Base-by-base conservation (phyloP, 2,797 vertebrate genomes). In the Danio tinwini region DNA sequence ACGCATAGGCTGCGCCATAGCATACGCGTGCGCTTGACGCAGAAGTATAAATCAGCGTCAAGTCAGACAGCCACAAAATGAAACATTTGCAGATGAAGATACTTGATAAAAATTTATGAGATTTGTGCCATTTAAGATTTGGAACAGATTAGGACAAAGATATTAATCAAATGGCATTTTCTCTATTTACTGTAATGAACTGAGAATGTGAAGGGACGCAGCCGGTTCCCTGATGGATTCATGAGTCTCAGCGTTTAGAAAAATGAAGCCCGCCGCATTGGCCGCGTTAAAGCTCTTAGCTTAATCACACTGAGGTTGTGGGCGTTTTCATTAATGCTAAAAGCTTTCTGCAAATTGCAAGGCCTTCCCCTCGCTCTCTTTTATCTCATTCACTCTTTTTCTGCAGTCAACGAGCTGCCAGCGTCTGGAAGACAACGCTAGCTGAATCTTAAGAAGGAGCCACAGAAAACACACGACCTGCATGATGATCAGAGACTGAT, bases 281-380 rank as follows among this genome's bases (percentile, higher is more conserved):
- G 50, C 84, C 79, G 80, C 53, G 52, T 58, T 82, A 85, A 85
- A 81, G 83, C 85, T 86, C 83, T 89, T 83, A 89, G 79, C 79
- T 40, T 86, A 87, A 89, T 88, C 77, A 81, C 49, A 45, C 37
- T 50, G 62, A 49, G 40, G 55, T 71, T 71, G 47, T 45, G 68
- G 58, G 62, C 17, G 39, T 75, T 68, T 83, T 68, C 69, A 80
- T 80, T 80, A 77, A 39, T 42, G 56, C 80, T 77, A 74, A 82
- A 85, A 85, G 83, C 80, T 50, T 82, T 74, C 67, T 73, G 53
- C 21, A 29, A 76, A 71, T 11, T 61, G 50, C 53, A 45, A 44
- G 21, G 29, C 49, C 39, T 13, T 42, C 45, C 3, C 29, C 17
- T n/a, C 29, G n/a, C 16, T 19, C 52, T 49, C 40, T 45, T 17